Evolutionary conservation across 2,888 invertebrate species (phyloP).

Genomic region (Quadriops clusia): DNA sequence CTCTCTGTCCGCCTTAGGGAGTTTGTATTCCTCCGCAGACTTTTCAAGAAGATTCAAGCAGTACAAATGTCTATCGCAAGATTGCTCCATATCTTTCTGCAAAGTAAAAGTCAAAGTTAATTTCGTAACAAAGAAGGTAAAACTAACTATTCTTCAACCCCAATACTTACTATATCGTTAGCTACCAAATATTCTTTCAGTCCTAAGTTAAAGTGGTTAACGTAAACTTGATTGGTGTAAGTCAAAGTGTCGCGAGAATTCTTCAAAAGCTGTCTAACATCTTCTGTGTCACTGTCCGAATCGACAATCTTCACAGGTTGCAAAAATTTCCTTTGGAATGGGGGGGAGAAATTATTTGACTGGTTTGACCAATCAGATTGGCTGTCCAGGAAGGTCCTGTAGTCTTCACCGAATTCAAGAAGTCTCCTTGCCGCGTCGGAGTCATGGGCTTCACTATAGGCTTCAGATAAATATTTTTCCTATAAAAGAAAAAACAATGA

Average conservation of each 20-base stretch:
- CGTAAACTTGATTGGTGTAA: conserved; percentile 30
- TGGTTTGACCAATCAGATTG: conserved; percentile 79
- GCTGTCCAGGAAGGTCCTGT: conserved; percentile 78
- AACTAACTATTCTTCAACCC: conserved; percentile 6
- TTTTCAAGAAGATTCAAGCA: conserved; percentile 46
- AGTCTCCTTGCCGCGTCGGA: conserved; percentile 73
- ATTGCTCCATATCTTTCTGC: conserved; percentile 73
- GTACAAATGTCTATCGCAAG: conserved; percentile 77
- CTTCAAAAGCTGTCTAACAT: conserved; percentile 29
- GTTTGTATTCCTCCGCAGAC: conserved; percentile 30
- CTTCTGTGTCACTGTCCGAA: conserved; percentile 32
- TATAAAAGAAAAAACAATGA: conserved; percentile 33
- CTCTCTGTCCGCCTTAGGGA: conserved; percentile 28
- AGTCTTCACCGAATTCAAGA: conserved; percentile 82
- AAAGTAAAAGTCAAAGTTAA: conserved; percentile 18
- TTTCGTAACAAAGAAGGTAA: conserved; percentile 5
- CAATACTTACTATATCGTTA: conserved; percentile 32
- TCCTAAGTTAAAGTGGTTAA: conserved; percentile 28
- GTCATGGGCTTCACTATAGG: conserved; percentile 78
- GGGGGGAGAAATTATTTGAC: conserved; percentile 48
- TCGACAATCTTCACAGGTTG: conserved; percentile 23
- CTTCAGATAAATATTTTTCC: conserved; percentile 86
- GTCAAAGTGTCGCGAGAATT: conserved; percentile 30
- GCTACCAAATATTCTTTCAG: conserved; percentile 28
- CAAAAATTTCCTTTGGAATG: conserved; percentile 28